Base-by-base conservation (phyloP, 2,888 invertebrate genomes). In the Thysanoteuthis rhombus region DNA sequence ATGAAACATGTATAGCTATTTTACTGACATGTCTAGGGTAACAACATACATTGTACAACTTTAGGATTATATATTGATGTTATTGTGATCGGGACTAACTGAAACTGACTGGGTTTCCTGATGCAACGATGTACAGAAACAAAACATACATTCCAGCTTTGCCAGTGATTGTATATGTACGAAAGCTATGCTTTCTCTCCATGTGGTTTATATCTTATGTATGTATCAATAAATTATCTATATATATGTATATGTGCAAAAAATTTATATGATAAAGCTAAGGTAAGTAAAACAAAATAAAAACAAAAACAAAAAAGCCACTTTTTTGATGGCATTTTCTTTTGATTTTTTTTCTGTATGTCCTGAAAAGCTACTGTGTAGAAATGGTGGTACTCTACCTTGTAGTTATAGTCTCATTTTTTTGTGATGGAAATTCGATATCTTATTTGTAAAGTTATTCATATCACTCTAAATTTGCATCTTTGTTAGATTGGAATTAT, bases 1-100 rank as follows among this genome's bases (percentile, higher is more conserved):
- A 75, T 75, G 75, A 75, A 75, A 75, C 75, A 75, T 75, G n/a
- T n/a, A 75, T 75, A 75, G 75, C 75, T 75, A 75, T 75, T 75
- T 75, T 75, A 75, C 36, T 75, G 75, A 75, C 75, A 75, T 75
- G 75, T 75, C n/a, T 75, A 75, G 75, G 75, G 75, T 75, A 75
- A 75, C 75, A 75, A 75, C 75, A 75, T 19, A 75, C 75, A 75
- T 75, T 75, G 75, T 75, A 75, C 75, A 75, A 75, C 75, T 75
- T 75, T 75, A 75, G 75, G 75, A 75, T 75, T 75, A 75, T 75
- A 75, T 75, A 75, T 75, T 75, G 75, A 75, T 75, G 75, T 75
- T 75, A 75, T 75, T 75, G 75, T 75, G 75, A 75, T 75, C 75
- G 75, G 75, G 75, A 75, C 75, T 75, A 75, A 75, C n/a, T 75